Evolutionary conservation across 1,140 invertebrate genomes (phyloP), one percentile per base, ranked within the genome.

Genomic region (silkworm (Bombyx mori)): DNA sequence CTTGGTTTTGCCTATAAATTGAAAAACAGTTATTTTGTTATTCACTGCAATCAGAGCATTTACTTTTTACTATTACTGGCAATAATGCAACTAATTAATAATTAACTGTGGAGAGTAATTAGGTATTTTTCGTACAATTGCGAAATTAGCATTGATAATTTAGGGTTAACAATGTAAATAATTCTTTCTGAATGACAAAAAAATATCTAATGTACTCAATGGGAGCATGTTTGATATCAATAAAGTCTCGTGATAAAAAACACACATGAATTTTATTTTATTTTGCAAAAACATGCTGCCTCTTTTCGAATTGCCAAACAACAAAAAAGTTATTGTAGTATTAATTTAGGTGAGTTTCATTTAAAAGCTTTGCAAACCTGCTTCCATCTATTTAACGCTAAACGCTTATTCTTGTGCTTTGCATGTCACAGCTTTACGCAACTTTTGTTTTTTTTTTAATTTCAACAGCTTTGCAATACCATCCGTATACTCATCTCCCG

Each of bases 221-320:
- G 80, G 79, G 74, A 82, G 78, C 77, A 81, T 78, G 79, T 81
- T 61, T 70, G 52, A 53, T 48, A 67, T 48, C 62, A 83, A 79
- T 77, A 80, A 83, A 78, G 57, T 59, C 63, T 70, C 26, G 26
- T 35, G 26, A 35, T 73, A 64, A 60, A 51, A 35, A 9, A 7
- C 22, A 35, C 9, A 18, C 44, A 51, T n/a, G 47, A 45, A 55
- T 61, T 59, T 56, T 60, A 56, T 60, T 51, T 57, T 49, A 10
- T 22, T 60, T 58, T 54, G 51, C 46, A 45, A 43, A 22, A 46
- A 46, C 22, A 50, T 46, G 56, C 42, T 42, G n/a, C 42, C 44
- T 9, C 47, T 44, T 49, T 47, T 55, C 43, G 18, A 57, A 48
- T 10, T 51, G 5, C 42, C 18, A 22, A 49, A 44, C 35, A 42